These are phyloP conservation scores for Gryon sp. DNA, from an alignment of 1,140 invertebrate genomes.

Conservation along the genomic window DNA sequence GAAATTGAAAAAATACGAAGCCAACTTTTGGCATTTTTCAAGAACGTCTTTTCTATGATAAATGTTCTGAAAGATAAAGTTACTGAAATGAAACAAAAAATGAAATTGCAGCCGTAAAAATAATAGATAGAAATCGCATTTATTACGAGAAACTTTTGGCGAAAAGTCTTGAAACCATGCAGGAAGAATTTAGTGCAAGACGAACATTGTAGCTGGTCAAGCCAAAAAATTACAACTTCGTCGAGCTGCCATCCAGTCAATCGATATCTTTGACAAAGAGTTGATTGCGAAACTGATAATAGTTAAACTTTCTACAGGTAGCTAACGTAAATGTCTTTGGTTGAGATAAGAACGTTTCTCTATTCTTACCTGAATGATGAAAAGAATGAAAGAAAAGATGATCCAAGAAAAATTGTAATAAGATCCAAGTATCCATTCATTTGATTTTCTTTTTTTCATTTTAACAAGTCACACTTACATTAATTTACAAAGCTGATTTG, in stretches of 20 bases:
- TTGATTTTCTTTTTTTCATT: slow-evolving; percentile 63
- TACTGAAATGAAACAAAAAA: slow-evolving; percentile 40
- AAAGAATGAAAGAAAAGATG: slow-evolving; percentile 19
- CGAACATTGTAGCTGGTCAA: slow-evolving; percentile 2
- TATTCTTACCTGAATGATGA: slow-evolving; percentile 37
- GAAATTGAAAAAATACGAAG: slow-evolving; percentile 1
- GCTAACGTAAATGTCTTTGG: slow-evolving; percentile 40
- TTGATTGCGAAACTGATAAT: slow-evolving; percentile 69
- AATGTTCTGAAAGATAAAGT: slow-evolving; percentile 18
- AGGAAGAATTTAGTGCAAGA: slow-evolving; percentile 25
- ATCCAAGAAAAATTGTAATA: slow-evolving; percentile 27
- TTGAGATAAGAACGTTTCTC: slow-evolving; percentile 32
- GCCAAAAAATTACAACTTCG: slow-evolving; percentile 51
- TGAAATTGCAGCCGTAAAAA: slow-evolving; percentile 26
- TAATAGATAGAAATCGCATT: slow-evolving; percentile 48
- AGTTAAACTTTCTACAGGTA: slow-evolving; percentile 65
- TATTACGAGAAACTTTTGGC: slow-evolving; percentile 45
- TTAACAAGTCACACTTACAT: too few species aligned
- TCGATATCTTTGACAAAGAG: slow-evolving; percentile 46
- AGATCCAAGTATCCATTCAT: slow-evolving; percentile 66
- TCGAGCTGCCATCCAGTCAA: slow-evolving; percentile 41
- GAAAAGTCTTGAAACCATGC: slow-evolving; percentile 33
- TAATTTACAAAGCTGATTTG: too few species aligned
- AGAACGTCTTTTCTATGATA: slow-evolving; percentile 13
- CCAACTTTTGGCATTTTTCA: not conserved